Evolutionary conservation across 2,888 invertebrate species (phyloP), one percentile per base, ranked within the genome.

Genomic region (Quadroppia sp.): DNA sequence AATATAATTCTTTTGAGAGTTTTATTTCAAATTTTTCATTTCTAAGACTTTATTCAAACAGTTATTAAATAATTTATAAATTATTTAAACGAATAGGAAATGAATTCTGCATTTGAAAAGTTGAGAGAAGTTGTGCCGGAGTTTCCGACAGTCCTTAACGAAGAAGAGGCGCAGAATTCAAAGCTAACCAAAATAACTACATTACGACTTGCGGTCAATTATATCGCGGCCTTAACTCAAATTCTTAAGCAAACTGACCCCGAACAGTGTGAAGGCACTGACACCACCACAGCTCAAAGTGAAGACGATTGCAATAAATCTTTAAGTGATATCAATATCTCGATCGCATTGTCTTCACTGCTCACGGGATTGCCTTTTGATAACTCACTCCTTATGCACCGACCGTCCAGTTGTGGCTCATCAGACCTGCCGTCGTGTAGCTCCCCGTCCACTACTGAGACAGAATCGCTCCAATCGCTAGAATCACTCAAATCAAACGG

Each of bases 131-230:
- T 89, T 30, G 89, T 94, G 15, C 94, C 94, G 0, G 80, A 80
- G 17, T 53, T 73, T 15, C 40, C 59, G 2, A 32, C 56, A 1
- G 30, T 36, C 13, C n/a, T 42, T 20, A 45, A 17, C 13, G 74
- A 71, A 72, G 61, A 61, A 6, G 67, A 67, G 25, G 36, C 32
- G 36, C 2, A 11, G 2, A 67, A 67, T 15, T 67, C 91, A 81
- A 91, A 91, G 82, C 84, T 92, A 77, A 94, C 94, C 69, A 94
- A 94, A 84, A 94, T 94, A 79, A 92, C 93, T 4, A 93, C 93
- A 0, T 83, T 94, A 67, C 85, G 91, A 45, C 84, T 93, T 76
- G 94, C 94, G 30, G 91, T 94, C 90, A 88, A 89, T 80, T 94
- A 94, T 81, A 94, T 94, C 77, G 84, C 88, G 15, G 88, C 90